phyloP scores from a whole-genome alignment of 2,888 invertebrate species.

The Cerastis leucographa region DNA sequence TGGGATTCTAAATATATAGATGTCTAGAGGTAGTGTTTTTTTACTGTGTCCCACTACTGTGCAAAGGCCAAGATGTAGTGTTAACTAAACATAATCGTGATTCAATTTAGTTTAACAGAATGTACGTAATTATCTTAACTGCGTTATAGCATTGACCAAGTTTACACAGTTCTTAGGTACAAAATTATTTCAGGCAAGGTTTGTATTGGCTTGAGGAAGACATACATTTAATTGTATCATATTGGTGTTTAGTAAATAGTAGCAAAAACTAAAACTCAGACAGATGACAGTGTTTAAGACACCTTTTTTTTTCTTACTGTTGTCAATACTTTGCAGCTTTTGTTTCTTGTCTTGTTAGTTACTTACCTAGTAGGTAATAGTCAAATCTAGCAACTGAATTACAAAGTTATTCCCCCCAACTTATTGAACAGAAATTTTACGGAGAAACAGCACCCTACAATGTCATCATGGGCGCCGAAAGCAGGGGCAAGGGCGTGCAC shows the following conservation, averaged over 20 bases:
- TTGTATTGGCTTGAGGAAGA: constrained; percentile 10
- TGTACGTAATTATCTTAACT: constrained; percentile 8
- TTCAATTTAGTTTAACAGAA: constrained; percentile 26
- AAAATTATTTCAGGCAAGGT: constrained; percentile 1
- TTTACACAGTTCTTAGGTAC: constrained; percentile 12
- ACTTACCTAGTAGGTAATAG: too few species aligned
- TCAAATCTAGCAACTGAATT: too few species aligned
- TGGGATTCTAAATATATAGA: too few species aligned
- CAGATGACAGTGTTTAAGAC: not conserved
- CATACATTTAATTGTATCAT: constrained; percentile 6
- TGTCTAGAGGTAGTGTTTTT: too few species aligned
- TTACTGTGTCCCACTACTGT: too few species aligned
- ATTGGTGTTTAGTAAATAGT: not conserved
- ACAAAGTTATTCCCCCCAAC: too few species aligned
- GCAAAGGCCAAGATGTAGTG: not conserved
- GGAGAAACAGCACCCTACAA: too few species aligned
- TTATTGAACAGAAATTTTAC: too few species aligned
- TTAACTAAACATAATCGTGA: not conserved
- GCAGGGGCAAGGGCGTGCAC: too few species aligned
- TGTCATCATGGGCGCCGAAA: too few species aligned
- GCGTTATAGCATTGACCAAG: constrained; percentile 9
- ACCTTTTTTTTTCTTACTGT: too few species aligned
- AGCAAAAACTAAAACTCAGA: not conserved
- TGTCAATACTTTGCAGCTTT: not conserved
- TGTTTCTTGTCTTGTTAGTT: too few species aligned